Evolutionary conservation across 1,140 invertebrate genomes (phyloP).

Genomic region (Ceratina calcarata): DNA sequence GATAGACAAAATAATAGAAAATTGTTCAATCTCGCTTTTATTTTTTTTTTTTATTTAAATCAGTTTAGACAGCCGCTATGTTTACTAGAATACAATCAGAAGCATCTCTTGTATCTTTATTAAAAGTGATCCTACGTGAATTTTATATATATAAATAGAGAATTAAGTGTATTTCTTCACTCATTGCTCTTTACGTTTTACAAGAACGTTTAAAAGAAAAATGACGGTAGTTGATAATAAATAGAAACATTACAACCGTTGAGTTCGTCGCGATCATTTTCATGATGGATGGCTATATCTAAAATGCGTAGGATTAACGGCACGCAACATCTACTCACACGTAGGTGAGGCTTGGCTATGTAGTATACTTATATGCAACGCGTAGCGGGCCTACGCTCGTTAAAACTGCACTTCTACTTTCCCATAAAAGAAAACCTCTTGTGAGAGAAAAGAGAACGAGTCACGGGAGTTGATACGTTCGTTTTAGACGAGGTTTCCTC

Average conservation of each 20-base stretch:
- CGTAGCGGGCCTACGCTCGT: slow-evolving; percentile 54
- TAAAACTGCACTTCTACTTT: slow-evolving; percentile 50
- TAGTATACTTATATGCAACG: slow-evolving; percentile 36
- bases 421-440: slow-evolving; percentile 43
- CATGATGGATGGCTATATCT: slow-evolving; percentile 26
- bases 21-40: too few species aligned
- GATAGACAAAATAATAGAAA: too few species aligned
- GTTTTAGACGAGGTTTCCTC: not conserved
- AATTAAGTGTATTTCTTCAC: too few species aligned
- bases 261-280: slow-evolving; percentile 28
- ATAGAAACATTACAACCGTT: not conserved
- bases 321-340: slow-evolving; percentile 30
- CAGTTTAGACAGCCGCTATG: too few species aligned
- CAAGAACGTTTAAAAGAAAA: too few species aligned
- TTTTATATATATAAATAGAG: too few species aligned
- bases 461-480: not conserved
- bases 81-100: too few species aligned
- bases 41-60: too few species aligned
- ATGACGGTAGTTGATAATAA: not conserved
- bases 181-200: too few species aligned
- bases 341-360: slow-evolving; percentile 42
- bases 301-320: slow-evolving; percentile 55
- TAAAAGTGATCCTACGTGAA: too few species aligned
- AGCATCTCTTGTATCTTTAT: too few species aligned
- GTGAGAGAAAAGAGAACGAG: slow-evolving; percentile 28